A percentile compares a stretch with the other conserved stretches of the same genome.
phyloP scores from a whole-genome alignment of 2,888 invertebrate species.

The Fissipunctia ypsillon region DNA sequence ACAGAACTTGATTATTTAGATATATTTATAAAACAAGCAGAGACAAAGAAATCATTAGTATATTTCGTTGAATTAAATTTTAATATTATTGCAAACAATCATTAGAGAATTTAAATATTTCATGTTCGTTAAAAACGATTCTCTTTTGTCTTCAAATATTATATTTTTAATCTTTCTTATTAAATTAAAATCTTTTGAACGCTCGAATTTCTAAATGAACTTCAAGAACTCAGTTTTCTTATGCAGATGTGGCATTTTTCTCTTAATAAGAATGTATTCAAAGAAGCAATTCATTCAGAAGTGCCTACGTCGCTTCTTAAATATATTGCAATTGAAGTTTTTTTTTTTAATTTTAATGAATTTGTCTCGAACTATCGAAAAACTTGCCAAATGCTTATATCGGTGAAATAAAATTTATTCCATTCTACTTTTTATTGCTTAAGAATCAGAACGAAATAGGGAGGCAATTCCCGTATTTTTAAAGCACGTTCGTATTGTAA shows the following conservation, averaged over 20 bases:
- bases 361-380: not conserved
- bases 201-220: slow-evolving; percentile 27
- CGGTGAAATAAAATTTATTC: not conserved
- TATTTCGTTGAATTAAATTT: slow-evolving; percentile 26
- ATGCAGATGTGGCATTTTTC: slow-evolving; percentile 27
- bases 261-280: slow-evolving; percentile 20
- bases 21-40: slow-evolving; percentile 34
- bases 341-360: no score
- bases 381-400: not conserved
- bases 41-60: slow-evolving; percentile 48
- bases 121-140: slow-evolving; percentile 35
- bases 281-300: slow-evolving; percentile 17
- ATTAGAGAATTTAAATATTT: slow-evolving; percentile 51
- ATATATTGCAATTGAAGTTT: slow-evolving; percentile 2
- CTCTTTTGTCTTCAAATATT: slow-evolving; percentile 38
- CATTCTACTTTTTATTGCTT: not conserved
- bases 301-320: not conserved
- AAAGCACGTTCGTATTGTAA: no score
- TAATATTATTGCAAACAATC: slow-evolving; percentile 42
- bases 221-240: slow-evolving; percentile 19
- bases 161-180: slow-evolving; percentile 38
- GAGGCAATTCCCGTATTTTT: no score
- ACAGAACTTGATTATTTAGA: slow-evolving; percentile 33
- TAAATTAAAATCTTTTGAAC: slow-evolving; percentile 24
- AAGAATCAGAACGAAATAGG: no score